Evolutionary conservation across 2,888 invertebrate genomes (phyloP).

Genomic region (Hymenopus coronatus): DNA sequence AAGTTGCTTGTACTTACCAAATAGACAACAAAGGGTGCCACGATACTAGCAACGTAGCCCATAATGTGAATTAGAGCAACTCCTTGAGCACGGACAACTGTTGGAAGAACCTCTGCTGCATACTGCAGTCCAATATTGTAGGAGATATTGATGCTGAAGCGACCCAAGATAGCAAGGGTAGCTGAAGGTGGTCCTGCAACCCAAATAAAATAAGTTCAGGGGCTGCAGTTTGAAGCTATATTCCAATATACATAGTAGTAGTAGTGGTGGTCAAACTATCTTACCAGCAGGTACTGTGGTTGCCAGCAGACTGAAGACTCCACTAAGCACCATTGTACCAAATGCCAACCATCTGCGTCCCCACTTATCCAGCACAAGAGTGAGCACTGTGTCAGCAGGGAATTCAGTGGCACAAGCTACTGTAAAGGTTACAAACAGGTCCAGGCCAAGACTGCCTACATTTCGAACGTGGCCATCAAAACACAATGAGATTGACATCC

Average conservation of each 20-base stretch:
- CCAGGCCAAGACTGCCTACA: conserved; percentile 76
- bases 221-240: neutral
- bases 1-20: conserved; percentile 53
- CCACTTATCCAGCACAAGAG: conserved; percentile 73
- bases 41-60: conserved; percentile 81
- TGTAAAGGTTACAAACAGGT: conserved; percentile 83
- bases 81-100: conserved; percentile 82
- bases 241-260: neutral
- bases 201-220: neutral
- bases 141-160: conserved; percentile 84
- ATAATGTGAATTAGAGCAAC: conserved; percentile 83
- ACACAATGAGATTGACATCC: conserved; percentile 82
- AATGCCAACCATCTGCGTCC: conserved; percentile 83
- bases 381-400: conserved; percentile 79
- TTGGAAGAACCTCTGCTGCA: conserved; percentile 82
- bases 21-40: conserved; percentile 83
- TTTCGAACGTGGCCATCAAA: conserved; percentile 88
- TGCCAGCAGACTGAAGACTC: conserved; percentile 75
- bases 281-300: conserved; percentile 70
- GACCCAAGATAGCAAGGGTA: conserved; percentile 73
- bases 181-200: conserved; percentile 68
- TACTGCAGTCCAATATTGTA: conserved; percentile 89
- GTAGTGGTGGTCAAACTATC: conserved; percentile 24
- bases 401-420: conserved; percentile 80
- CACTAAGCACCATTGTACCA: conserved; percentile 76